Base-by-base conservation (phyloP, 1,140 invertebrate species). In the Magallana angulata region DNA sequence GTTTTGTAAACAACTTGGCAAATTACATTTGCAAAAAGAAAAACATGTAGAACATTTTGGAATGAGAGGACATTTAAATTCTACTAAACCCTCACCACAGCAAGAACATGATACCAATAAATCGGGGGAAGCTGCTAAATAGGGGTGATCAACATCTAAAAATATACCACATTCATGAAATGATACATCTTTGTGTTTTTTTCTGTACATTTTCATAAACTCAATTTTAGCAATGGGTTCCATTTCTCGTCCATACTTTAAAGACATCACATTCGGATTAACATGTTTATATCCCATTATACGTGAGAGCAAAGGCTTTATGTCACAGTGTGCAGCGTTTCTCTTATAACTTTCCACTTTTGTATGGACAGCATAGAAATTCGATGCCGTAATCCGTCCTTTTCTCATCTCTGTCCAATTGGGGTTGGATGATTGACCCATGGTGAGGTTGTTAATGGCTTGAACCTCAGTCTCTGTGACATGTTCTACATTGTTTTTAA, bases 21-120 rank as follows among this genome's bases (percentile, higher is more conserved):
- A 62, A 30, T 71, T 57, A 81, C 82, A 87, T 36, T 12, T 59
- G 58, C 87, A 87, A 84, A 87, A 87, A 48, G 12, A 24, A 16
- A 11, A 56, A 36, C 87, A 84, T 16, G 16, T 36, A 83, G 56
- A 36, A 80, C 87, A 87, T 59, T 71, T 59, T 80, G 62, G 56
- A 30, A 87, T 59, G 56, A 87, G 7, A n/a, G 87, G 87, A 60
- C 87, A 87, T 62, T 87, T 87, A 7, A 87, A 59, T 84, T 87
- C 87, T n/a, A 85, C 48, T 16, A 85, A 60, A 7, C 87, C 82
- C 7, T 87, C 87, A 9, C 87, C 87, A 87, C 82, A 87, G 76
- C 87, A 87, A 59, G 87, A 87, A 59, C 87, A 87, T 12, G 24
- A 16, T 30, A 87, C 62, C 12, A 84, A 57, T 7, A 87, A 18